phyloP scores from a whole-genome alignment of 2,888 invertebrate genomes.

The Seira ritae region DNA sequence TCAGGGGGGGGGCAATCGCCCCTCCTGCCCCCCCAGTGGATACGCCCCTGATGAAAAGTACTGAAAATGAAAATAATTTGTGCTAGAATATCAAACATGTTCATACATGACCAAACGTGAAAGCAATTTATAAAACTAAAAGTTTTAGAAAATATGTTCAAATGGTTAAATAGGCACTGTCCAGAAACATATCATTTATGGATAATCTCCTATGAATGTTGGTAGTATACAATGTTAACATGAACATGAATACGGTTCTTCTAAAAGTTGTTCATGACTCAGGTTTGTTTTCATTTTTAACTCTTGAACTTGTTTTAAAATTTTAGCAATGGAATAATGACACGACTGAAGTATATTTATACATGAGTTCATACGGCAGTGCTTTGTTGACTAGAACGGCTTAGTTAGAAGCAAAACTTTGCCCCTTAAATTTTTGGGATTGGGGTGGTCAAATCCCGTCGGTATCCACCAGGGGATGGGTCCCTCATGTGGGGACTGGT shows the following conservation, averaged over 20 bases:
- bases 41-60: too few species aligned
- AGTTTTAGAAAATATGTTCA: too few species aligned
- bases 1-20: too few species aligned
- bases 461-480: constrained; percentile 68
- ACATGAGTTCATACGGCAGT: constrained; percentile 59
- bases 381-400: constrained; percentile 59
- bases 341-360: constrained; percentile 14
- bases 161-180: neutral
- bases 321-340: constrained; percentile 26
- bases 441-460: constrained; percentile 68
- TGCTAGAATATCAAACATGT: too few species aligned
- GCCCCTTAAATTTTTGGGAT: constrained; percentile 58
- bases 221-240: neutral
- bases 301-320: constrained; percentile 7
- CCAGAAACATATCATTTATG: neutral
- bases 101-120: too few species aligned
- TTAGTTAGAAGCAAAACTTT: constrained; percentile 1
- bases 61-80: too few species aligned
- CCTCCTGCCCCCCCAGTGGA: too few species aligned
- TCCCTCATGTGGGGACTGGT: constrained; percentile 70
- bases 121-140: too few species aligned
- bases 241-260: neutral
- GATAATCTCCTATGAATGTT: constrained; percentile 4
- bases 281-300: neutral
- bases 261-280: neutral